Conservation (phyloP, 2,888 invertebrate species). For the Ophonus ardosiacus region DNA sequence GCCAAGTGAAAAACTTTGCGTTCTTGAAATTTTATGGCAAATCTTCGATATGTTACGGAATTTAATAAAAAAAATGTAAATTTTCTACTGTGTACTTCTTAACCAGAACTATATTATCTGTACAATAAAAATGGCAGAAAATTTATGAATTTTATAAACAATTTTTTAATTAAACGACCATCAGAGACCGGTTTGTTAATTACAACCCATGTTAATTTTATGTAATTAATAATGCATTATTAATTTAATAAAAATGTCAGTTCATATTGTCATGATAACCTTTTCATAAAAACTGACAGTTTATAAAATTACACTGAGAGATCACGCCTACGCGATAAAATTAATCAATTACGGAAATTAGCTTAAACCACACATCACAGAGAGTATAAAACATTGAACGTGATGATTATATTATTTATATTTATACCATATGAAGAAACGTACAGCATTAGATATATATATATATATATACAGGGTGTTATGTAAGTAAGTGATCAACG, state of each 20-base stretch:
- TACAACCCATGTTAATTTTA: neutral
- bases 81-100: neutral
- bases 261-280: neutral
- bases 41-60: neutral
- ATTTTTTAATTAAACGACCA: neutral
- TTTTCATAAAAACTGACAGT: neutral
- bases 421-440: too few species aligned
- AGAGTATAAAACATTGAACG: too few species aligned
- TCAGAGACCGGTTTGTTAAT: neutral
- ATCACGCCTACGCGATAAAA: neutral
- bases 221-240: neutral
- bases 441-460: too few species aligned
- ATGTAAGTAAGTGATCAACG: too few species aligned
- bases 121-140: neutral
- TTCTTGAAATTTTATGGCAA: neutral
- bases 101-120: neutral
- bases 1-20: slow-evolving; percentile 24
- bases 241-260: neutral
- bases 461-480: too few species aligned
- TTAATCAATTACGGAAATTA: neutral
- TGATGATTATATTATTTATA: too few species aligned
- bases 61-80: neutral
- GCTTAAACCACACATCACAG: neutral
- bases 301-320: neutral
- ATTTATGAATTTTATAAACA: neutral